phyloP scores from a whole-genome alignment of 2,113 vertebrate species.

The Bujurquina vittata region DNA sequence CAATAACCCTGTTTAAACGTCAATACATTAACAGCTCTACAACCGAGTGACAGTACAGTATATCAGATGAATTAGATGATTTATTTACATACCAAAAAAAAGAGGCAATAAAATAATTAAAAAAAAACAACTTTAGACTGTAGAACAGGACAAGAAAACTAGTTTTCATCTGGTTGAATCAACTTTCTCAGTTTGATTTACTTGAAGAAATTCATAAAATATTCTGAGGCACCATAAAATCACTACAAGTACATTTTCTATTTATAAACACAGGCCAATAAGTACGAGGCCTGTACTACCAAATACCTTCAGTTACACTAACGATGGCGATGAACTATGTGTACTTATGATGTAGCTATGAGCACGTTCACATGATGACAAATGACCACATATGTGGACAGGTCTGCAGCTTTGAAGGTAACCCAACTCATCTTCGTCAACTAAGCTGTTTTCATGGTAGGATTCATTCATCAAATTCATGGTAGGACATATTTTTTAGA shows the following conservation, averaged over 20 bases:
- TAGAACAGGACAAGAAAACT: background rate
- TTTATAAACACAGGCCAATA: background rate
- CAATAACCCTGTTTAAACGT: conserved; percentile 13
- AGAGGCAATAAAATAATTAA: background rate
- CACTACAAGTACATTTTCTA: conserved; percentile 12
- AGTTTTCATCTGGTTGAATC: background rate
- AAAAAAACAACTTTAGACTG: background rate
- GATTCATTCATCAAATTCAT: background rate
- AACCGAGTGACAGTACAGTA: conserved; percentile 1
- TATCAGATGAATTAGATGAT: background rate
- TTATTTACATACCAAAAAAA: conserved; percentile 39
- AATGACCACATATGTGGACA: background rate
- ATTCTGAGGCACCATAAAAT: conserved; percentile 21
- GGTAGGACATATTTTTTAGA: background rate
- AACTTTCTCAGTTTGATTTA: conserved; percentile 16
- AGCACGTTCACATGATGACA: background rate
- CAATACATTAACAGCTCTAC: conserved; percentile 2
- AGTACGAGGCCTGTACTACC: background rate
- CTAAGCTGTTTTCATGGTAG: too few relatives aligned
- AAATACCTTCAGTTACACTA: background rate
- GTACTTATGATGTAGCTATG: background rate
- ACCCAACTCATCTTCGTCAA: too few relatives aligned
- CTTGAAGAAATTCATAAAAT: conserved; percentile 18
- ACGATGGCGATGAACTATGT: background rate
- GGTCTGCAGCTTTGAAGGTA: too few relatives aligned